A percentile compares a stretch with the other conserved stretches of the same genome.
phyloP scores from a whole-genome alignment of 2,113 vertebrate genomes.

The Nerophis lumbriciformis region DNA sequence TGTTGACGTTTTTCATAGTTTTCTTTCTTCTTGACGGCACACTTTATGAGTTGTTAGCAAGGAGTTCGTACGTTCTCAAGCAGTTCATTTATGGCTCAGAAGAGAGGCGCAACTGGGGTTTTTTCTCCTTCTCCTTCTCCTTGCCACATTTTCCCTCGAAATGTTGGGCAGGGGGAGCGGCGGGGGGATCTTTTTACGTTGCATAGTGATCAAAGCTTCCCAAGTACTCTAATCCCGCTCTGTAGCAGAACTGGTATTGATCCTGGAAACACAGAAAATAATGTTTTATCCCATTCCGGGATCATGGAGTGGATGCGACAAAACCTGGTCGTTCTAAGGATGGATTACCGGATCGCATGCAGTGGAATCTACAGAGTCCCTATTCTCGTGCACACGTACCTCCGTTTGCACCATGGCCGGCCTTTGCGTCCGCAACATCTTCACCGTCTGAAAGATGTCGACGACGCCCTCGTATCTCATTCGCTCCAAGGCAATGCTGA shows the following conservation, averaged over 20 bases:
- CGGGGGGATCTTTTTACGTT: constrained; percentile 83
- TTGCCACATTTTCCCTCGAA: constrained; percentile 81
- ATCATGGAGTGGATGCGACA: not conserved
- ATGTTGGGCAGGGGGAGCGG: constrained; percentile 41
- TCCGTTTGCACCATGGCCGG: constrained; percentile 99
- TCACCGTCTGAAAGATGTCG: constrained; percentile 99
- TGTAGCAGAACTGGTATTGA: constrained; percentile 99
- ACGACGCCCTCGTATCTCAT: constrained; percentile 99
- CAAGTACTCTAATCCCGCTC: constrained; percentile 97
- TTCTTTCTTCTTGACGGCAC: constrained; percentile 72
- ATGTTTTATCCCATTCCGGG: too few species aligned
- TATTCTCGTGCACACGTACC: constrained; percentile 60
- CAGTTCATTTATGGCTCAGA: constrained; percentile 98
- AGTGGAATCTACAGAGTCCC: not conserved
- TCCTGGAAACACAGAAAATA: constrained; percentile 75
- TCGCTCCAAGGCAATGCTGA: constrained; percentile 97
- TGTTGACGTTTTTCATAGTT: constrained; percentile 65
- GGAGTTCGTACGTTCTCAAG: constrained; percentile 97
- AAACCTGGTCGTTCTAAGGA: not conserved
- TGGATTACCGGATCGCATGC: not conserved
- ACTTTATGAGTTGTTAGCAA: constrained; percentile 93
- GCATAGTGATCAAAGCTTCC: constrained; percentile 99
- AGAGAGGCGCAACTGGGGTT: constrained; percentile 89
- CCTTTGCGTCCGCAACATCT: constrained; percentile 97
- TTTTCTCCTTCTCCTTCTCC: constrained; percentile 13